Evolutionary conservation across 2,113 vertebrate genomes (phyloP).

Genomic region (Elephas maximus): DNA sequence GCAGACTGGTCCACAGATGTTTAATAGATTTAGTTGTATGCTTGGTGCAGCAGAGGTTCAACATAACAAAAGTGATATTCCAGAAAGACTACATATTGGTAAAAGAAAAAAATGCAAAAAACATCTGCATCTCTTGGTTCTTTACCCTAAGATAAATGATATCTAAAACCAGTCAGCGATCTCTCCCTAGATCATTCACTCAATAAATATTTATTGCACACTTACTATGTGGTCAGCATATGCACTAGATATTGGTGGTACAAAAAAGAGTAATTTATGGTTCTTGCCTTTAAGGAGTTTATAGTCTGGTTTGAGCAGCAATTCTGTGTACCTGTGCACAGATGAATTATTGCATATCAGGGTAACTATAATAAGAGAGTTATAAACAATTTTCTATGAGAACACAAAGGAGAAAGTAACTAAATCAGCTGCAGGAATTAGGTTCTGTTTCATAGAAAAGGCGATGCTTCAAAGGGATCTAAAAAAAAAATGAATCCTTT

Average conservation of each 20-base stretch:
- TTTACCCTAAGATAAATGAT: not conserved
- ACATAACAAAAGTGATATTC: not conserved
- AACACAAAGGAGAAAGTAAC: not conserved
- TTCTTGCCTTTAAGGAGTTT: conserved; percentile 11
- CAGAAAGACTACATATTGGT: not conserved
- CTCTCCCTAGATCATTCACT: not conserved
- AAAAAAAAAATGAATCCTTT: not conserved
- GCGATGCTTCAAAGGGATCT: not conserved
- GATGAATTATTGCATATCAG: not conserved
- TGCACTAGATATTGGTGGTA: not conserved
- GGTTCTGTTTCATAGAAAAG: not conserved
- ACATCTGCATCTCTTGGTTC: not conserved
- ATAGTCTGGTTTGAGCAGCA: not conserved
- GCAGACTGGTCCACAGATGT: not conserved
- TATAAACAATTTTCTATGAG: not conserved
- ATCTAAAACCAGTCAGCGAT: not conserved
- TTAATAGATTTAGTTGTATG: not conserved
- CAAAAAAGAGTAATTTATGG: conserved; percentile 15
- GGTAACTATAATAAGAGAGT: not conserved
- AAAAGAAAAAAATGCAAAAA: not conserved
- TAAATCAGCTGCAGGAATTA: not conserved
- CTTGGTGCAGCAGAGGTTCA: not conserved
- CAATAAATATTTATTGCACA: not conserved
- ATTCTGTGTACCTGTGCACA: not conserved
- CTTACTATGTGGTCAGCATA: not conserved